Evolutionary conservation across 2,113 vertebrate species (phyloP).

Genomic region (Cyanoderma ruficeps): DNA sequence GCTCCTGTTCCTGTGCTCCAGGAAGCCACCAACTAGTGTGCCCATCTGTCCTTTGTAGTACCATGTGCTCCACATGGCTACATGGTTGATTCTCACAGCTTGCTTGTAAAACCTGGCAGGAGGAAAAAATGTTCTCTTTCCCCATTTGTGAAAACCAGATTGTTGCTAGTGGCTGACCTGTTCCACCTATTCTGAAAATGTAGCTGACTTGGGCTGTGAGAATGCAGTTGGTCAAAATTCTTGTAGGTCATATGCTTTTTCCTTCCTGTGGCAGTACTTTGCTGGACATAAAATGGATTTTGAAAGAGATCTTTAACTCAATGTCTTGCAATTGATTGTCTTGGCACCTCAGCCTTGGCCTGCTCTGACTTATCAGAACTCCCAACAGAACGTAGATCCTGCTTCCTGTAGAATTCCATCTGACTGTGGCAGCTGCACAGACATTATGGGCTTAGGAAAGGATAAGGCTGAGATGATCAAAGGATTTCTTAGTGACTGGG

Average conservation of each 20-base stretch:
- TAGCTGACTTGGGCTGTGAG: neutral
- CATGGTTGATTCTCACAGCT: neutral
- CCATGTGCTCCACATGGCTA: accelerated
- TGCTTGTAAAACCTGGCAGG: neutral
- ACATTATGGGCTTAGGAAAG: neutral
- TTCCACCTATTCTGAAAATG: neutral
- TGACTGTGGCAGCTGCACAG: neutral
- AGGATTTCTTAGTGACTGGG: neutral
- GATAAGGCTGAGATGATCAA: neutral
- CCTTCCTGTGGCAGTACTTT: neutral
- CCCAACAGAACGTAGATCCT: neutral
- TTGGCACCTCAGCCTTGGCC: neutral
- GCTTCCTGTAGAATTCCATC: neutral
- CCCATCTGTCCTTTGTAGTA: neutral
- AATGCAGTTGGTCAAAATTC: neutral
- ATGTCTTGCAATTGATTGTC: neutral
- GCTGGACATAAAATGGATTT: neutral
- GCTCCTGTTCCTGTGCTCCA: neutral
- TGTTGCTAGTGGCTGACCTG: neutral
- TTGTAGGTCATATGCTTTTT: neutral
- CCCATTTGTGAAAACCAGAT: neutral
- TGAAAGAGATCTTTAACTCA: neutral
- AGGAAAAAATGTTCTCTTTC: neutral
- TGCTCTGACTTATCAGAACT: neutral
- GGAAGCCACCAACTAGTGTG: neutral